Percentiles rank a stretch among this genome's conserved stretches.
These are phyloP conservation scores for Hemitrygon akajei DNA, from an alignment of 2,797 vertebrate genomes.

Conservation along the genomic window DNA sequence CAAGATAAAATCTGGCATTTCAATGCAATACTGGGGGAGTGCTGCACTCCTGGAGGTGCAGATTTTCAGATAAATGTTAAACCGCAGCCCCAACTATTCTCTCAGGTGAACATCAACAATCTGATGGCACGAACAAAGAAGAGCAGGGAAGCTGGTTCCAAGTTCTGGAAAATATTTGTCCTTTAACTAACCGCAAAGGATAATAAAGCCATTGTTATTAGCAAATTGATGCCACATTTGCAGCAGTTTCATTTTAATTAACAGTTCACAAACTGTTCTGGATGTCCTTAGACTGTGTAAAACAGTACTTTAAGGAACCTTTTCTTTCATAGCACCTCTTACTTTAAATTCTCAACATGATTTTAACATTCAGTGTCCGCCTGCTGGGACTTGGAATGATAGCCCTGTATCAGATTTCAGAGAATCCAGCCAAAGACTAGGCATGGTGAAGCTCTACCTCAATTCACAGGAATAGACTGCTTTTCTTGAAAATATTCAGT, in stretches of 20 bases:
- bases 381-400: neutral
- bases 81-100: neutral
- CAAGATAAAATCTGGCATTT: neutral
- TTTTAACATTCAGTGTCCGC: neutral
- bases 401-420: neutral
- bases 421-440: neutral
- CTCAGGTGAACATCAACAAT: neutral
- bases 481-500: neutral
- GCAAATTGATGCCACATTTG: neutral
- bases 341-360: neutral
- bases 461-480: too few relatives aligned
- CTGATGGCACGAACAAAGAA: neutral
- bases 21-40: neutral
- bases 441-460: neutral
- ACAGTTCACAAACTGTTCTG: neutral
- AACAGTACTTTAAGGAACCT: neutral
- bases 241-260: slow-evolving; percentile 12
- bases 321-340: neutral
- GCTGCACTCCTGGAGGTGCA: neutral
- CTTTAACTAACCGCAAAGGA: neutral
- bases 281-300: neutral
- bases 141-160: neutral
- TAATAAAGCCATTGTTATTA: neutral
- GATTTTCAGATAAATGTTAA: neutral
- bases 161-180: neutral